Conservation (phyloP, 1,140 invertebrate genomes). For the Pseudachorutes palmiensis region DNA sequence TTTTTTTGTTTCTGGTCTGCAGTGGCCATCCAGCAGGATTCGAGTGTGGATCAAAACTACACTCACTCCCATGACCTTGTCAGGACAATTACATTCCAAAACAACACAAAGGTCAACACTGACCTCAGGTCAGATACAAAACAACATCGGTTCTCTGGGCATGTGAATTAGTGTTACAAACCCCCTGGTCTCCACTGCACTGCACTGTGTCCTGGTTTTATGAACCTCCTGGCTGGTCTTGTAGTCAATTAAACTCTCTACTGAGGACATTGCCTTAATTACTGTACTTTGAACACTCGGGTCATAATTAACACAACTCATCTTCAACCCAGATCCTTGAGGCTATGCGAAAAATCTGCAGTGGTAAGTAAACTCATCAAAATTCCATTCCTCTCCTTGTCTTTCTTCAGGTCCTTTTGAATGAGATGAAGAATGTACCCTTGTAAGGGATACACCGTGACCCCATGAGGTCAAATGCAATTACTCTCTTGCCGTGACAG, state of each 20-base stretch:
- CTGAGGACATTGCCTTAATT: not conserved
- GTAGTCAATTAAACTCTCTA: no score
- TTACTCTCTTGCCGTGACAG: no score
- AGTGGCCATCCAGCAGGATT: no score
- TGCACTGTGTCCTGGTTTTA: not conserved
- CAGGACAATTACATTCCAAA: no score
- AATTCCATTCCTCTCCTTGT: not conserved
- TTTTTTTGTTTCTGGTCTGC: no score
- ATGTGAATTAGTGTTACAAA: no score
- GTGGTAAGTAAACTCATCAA: slow-evolving; percentile 20
- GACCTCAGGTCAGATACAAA: no score
- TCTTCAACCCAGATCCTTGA: not conserved
- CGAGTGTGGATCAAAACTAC: no score
- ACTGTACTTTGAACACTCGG: not conserved
- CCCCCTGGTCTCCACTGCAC: not conserved
- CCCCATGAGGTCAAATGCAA: not conserved
- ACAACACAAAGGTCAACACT: no score
- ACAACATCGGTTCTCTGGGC: no score
- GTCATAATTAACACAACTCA: not conserved
- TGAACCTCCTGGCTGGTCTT: no score
- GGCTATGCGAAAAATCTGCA: slow-evolving; percentile 26
- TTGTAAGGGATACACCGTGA: not conserved
- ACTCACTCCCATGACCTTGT: no score
- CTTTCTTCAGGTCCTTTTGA: not conserved
- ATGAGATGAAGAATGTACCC: not conserved